Conservation (phyloP, 2,113 vertebrate species). For the Periophthalmus modestus region DNA sequence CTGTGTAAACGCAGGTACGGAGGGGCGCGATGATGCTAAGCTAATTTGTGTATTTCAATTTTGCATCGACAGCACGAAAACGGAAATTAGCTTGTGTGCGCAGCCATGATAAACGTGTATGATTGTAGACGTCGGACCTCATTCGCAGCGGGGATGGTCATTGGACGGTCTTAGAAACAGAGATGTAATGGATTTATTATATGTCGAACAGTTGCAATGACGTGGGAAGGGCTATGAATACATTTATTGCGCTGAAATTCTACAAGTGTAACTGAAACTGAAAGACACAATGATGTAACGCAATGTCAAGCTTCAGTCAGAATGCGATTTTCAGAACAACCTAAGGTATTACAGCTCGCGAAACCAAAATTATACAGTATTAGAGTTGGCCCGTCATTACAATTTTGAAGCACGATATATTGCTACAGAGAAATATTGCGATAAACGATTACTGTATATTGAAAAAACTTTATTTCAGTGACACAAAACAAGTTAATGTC, state of each 20-base stretch:
- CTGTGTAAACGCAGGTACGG: slow-evolving; percentile 29
- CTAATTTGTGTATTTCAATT: slow-evolving; percentile 57
- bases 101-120: slow-evolving; percentile 30
- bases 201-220: slow-evolving; percentile 35
- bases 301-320: neutral
- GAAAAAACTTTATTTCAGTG: no score
- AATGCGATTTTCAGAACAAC: neutral
- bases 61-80: slow-evolving; percentile 33
- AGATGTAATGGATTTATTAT: slow-evolving; percentile 71
- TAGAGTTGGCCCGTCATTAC: neutral
- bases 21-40: slow-evolving; percentile 45
- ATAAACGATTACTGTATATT: no score
- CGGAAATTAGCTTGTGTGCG: slow-evolving; percentile 26
- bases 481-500: no score
- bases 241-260: slow-evolving; percentile 71
- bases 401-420: no score
- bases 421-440: no score
- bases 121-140: slow-evolving; percentile 30
- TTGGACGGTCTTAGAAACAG: slow-evolving; percentile 52
- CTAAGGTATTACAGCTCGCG: no score
- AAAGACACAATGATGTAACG: slow-evolving; percentile 46
- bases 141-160: slow-evolving; percentile 54
- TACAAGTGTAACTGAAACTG: slow-evolving; percentile 68
- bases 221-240: slow-evolving; percentile 70
- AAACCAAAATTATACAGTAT: neutral